Evolutionary conservation across 2,888 invertebrate genomes (phyloP), one percentile per base, ranked within the genome.

Genomic region (Harpagoxenus sublaevis): DNA sequence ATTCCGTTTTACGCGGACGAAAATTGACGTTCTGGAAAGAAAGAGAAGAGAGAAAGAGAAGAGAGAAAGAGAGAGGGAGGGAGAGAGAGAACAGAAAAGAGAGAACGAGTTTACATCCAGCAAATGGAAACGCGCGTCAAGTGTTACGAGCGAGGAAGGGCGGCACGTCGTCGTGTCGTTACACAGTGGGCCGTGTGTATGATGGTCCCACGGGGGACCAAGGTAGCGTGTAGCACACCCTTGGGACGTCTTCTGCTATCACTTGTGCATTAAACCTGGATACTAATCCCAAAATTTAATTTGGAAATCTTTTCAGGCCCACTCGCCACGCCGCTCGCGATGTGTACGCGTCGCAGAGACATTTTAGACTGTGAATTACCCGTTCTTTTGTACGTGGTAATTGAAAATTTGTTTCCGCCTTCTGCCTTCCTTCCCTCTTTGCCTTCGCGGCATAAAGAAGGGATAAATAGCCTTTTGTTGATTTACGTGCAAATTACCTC

Each of bases 251-350:
- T 95, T 94, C 92, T 91, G 88, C 89, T 91, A 92, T 93, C 92
- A 94, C 94, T 94, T 94, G 94, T 93, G 92, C 92, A 93, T 94
- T 94, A 94, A 94, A 92, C 92, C 92, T 90, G 93, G 94, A 93
- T 93, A 95, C 95, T 95, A 95, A 95, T 95, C 94, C 94, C 91
- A 84, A 95, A 95, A 95, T 95, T 95, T 94, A 94, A 95, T 95
- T 95, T 94, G 93, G 91, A 94, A 94, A 95, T 95, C 95, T 95
- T 95, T 95, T 94, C 94, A 94, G 84, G 84, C 66, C 85, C 83
- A 84, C 86, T 79, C 85, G 73, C 51, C 45, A 74, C 79, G 70
- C 73, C 84, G 35, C 51, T 83, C 68, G 42, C 48, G 45, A 68
- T 39, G 55, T 71, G 74, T 82, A 71, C 79, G 84, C 84, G 65